These are phyloP conservation scores for Yasuhikotakia modesta DNA, from an alignment of 2,797 vertebrate genomes.

Conservation along the genomic window DNA sequence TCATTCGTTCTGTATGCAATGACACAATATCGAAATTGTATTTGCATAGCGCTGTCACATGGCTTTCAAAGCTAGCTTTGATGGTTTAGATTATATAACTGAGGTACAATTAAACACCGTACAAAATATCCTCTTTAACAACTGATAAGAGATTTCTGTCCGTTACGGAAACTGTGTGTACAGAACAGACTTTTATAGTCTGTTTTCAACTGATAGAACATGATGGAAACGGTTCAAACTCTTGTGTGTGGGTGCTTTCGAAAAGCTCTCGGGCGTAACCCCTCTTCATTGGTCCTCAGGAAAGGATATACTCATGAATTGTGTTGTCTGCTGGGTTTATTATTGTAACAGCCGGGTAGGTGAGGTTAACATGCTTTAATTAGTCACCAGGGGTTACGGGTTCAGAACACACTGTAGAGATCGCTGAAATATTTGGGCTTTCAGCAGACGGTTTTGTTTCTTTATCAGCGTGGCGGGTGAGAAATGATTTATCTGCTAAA, in stretches of 20 bases:
- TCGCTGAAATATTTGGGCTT: constrained; percentile 27
- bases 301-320: constrained; percentile 68
- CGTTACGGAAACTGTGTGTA: background rate
- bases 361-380: constrained; percentile 56
- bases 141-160: background rate
- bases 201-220: constrained; percentile 3
- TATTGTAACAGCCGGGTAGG: constrained; percentile 51
- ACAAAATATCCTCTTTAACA: background rate
- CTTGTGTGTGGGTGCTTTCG: constrained; percentile 51
- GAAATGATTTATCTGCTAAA: constrained; percentile 2
- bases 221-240: constrained; percentile 26
- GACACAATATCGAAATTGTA: too few species aligned
- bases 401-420: constrained; percentile 36
- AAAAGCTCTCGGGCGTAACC: constrained; percentile 68
- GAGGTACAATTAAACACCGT: background rate
- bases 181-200: background rate
- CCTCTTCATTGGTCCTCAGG: constrained; percentile 71
- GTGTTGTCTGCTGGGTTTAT: constrained; percentile 52
- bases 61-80: too few species aligned
- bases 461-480: background rate
- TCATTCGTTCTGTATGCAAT: too few species aligned
- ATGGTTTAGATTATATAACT: background rate
- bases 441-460: constrained; percentile 8
- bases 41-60: too few species aligned
- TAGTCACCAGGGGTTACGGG: constrained; percentile 51